Evolutionary conservation across 2,113 vertebrate genomes (phyloP).

Genomic region (Strix aluco): DNA sequence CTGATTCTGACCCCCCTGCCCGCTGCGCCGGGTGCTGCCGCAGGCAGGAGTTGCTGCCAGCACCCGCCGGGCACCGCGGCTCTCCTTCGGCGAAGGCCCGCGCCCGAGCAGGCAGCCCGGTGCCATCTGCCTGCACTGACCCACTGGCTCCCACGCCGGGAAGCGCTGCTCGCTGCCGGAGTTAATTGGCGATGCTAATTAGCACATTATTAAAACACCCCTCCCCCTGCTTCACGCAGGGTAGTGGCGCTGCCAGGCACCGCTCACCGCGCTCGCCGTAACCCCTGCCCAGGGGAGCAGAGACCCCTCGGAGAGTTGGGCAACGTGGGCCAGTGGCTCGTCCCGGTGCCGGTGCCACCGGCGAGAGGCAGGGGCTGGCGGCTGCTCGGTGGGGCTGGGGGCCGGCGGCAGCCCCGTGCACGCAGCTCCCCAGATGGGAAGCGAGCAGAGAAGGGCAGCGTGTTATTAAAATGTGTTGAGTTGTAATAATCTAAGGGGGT

Average conservation of each 20-base stretch:
- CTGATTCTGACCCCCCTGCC: not conserved
- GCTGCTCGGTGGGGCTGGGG: not conserved
- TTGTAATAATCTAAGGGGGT: slow-evolving; percentile 8
- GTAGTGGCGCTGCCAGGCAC: not conserved
- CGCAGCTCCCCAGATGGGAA: slow-evolving; percentile 16
- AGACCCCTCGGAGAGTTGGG: not conserved
- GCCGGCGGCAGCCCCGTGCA: not conserved
- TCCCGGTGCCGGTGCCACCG: not conserved
- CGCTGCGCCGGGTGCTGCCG: rapidly evolving
- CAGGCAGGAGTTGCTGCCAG: not conserved
- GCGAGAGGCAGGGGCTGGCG: not conserved
- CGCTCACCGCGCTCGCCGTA: too few relatives aligned
- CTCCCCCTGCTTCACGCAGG: not conserved
- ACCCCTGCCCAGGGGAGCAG: not conserved
- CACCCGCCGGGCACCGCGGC: not conserved
- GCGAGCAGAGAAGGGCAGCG: slow-evolving; percentile 41
- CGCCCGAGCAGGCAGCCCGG: not conserved
- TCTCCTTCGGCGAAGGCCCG: not conserved
- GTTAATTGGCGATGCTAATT: slow-evolving; percentile 59
- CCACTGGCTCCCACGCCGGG: not conserved
- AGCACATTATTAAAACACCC: slow-evolving; percentile 26
- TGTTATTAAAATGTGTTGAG: not conserved
- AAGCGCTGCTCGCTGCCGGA: not conserved
- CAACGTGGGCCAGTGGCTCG: rapidly evolving
- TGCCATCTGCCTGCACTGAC: slow-evolving; percentile 57